These are phyloP conservation scores for Teinopalpus imperialis DNA, from an alignment of 2,888 invertebrate genomes.

Conservation along the genomic window DNA sequence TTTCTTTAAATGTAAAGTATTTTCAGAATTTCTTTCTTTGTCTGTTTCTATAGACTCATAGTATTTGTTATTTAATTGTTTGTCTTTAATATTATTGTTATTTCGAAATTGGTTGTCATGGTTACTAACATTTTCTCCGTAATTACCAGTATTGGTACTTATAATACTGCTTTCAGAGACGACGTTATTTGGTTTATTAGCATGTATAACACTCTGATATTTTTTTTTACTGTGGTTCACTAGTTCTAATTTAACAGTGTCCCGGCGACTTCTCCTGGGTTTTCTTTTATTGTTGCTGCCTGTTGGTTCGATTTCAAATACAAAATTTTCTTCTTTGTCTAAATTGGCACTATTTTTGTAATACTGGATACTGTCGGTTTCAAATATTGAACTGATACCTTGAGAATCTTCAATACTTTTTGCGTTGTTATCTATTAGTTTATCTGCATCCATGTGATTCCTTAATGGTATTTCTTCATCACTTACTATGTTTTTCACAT, in stretches of 20 bases:
- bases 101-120: neutral
- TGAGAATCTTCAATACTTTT: too few species aligned
- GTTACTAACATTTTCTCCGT: too few species aligned
- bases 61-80: too few species aligned
- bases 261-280: neutral
- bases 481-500: neutral
- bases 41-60: too few species aligned
- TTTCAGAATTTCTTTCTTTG: too few species aligned
- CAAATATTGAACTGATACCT: too few species aligned
- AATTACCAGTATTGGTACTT: too few species aligned
- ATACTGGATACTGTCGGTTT: too few species aligned
- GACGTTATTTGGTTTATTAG: neutral
- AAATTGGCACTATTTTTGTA: neutral
- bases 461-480: neutral
- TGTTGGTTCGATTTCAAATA: neutral
- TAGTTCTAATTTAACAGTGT: neutral
- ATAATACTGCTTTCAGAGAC: neutral
- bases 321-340: neutral
- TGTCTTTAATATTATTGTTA: too few species aligned
- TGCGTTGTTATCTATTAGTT: neutral
- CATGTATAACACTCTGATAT: slow-evolving; percentile 1
- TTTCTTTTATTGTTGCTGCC: neutral
- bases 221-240: slow-evolving; percentile 8
- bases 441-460: neutral
- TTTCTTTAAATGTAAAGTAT: too few species aligned